phyloP scores from a whole-genome alignment of 2,888 invertebrate species.

The Bellardia pandia region DNA sequence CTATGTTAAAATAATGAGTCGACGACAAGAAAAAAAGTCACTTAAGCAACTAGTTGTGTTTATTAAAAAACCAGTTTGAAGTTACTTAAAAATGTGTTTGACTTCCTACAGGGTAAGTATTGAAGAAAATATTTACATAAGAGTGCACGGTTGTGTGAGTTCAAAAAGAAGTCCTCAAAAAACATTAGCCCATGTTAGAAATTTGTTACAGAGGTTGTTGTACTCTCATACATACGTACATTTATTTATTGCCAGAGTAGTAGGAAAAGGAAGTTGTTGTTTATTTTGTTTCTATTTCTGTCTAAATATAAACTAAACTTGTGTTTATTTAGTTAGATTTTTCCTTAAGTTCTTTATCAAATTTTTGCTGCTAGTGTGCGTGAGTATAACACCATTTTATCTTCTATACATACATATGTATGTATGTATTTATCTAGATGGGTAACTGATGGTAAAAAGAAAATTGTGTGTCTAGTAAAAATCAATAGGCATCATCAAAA shows the following conservation, averaged over 20 bases:
- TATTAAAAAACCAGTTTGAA: too few relatives aligned
- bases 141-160: conserved; percentile 9
- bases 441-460: conserved; percentile 9
- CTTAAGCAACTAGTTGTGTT: too few relatives aligned
- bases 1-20: too few relatives aligned
- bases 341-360: neutral
- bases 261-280: neutral
- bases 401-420: too few relatives aligned
- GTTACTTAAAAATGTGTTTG: too few relatives aligned
- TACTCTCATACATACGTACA: neutral
- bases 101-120: too few relatives aligned
- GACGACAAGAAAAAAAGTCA: too few relatives aligned
- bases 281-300: neutral
- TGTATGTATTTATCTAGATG: neutral
- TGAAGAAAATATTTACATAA: neutral
- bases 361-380: neutral
- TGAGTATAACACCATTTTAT: neutral
- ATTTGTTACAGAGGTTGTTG: conserved; percentile 41
- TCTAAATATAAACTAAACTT: conserved; percentile 10
- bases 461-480: conserved; percentile 14
- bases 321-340: conserved; percentile 2
- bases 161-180: conserved; percentile 9
- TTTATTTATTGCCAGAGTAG: neutral
- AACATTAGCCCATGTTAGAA: conserved; percentile 27
- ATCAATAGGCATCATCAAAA: neutral